Percentiles rank a stretch among this genome's conserved stretches.
phyloP scores from a whole-genome alignment of 2,113 vertebrate genomes.

The Serinus canaria region DNA sequence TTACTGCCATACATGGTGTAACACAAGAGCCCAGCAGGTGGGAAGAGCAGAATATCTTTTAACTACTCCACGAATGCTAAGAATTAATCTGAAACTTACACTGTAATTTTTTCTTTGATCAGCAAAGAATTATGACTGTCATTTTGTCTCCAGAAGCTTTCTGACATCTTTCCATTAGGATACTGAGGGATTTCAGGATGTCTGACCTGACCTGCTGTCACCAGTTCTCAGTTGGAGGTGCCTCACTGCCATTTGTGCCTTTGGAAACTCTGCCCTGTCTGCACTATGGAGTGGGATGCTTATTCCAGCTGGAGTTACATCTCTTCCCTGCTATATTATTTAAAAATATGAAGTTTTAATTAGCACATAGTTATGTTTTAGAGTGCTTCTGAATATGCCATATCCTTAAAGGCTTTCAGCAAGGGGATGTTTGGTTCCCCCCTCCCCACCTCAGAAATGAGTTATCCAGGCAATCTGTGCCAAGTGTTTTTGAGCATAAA shows the following conservation, averaged over 20 bases:
- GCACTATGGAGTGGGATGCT: not conserved
- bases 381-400: not conserved
- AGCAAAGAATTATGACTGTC: constrained; percentile 1
- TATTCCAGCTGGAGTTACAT: not conserved
- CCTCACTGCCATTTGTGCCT: not conserved
- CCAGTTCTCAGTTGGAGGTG: not conserved
- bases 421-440: not conserved
- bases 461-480: not conserved
- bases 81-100: constrained; percentile 39
- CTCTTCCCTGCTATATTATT: not conserved
- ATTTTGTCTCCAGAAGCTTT: constrained; percentile 38
- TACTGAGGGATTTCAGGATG: not conserved
- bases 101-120: constrained; percentile 40
- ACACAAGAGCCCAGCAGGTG: constrained; percentile 26
- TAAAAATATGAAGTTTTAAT: constrained; percentile 28
- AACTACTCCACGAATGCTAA: constrained; percentile 45
- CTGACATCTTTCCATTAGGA: constrained; percentile 14
- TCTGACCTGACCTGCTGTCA: not conserved
- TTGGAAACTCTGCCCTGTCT: not conserved
- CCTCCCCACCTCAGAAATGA: not conserved
- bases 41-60: constrained; percentile 39
- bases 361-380: not conserved
- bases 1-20: constrained; percentile 67
- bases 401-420: not conserved
- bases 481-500: not conserved